Conservation (phyloP, 2,113 vertebrate genomes). For the zebrafish (Danio rerio) region GRCz12tu NC_133189.1:30861501-30862000, state of each 20-base stretch:
- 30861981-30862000: slow-evolving; percentile 65
- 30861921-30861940: slow-evolving; percentile 83
- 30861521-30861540: no score
- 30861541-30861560: no score
- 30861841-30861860: slow-evolving; percentile 92
- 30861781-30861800: slow-evolving; percentile 74
- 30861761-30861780: slow-evolving; percentile 52
- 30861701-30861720: slow-evolving; percentile 71
- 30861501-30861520: no score
- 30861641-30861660: no score
- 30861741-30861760: slow-evolving; percentile 60
- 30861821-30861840: slow-evolving; percentile 83
- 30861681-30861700: background rate
- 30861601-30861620: no score
- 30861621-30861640: background rate
- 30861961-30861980: slow-evolving; percentile 89
- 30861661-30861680: background rate
- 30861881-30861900: slow-evolving; percentile 81
- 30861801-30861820: slow-evolving; percentile 78
- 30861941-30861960: slow-evolving; percentile 92
- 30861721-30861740: slow-evolving; percentile 40
- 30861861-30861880: slow-evolving; percentile 81
- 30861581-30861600: no score
- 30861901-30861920: slow-evolving; percentile 78
- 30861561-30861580: no score